Conservation (phyloP, 2,888 invertebrate species). For the Archips xylosteana region DNA sequence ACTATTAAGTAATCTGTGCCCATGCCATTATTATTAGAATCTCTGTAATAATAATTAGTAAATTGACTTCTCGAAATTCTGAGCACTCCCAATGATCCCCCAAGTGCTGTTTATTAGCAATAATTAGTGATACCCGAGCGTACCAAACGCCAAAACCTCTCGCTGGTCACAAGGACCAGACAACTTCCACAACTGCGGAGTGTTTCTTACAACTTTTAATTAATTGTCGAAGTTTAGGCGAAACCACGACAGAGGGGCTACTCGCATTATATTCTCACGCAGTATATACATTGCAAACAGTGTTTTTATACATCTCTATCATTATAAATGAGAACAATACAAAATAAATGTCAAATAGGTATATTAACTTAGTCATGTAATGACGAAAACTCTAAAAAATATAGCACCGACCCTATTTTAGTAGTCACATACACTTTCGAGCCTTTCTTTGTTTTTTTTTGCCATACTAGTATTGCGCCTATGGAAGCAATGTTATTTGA, state of each 20-base stretch:
- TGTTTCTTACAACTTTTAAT: constrained; percentile 75
- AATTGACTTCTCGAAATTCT: constrained; percentile 49
- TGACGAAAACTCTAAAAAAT: neutral
- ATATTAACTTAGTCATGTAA: neutral
- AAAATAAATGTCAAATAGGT: neutral
- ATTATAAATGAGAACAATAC: neutral
- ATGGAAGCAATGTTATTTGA: too few relatives aligned
- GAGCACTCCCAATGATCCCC: constrained; percentile 48
- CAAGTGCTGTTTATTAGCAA: constrained; percentile 38
- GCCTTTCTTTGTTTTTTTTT: too few relatives aligned
- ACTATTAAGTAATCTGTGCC: too few relatives aligned
- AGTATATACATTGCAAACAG: constrained; percentile 11
- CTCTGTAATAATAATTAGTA: constrained; percentile 43
- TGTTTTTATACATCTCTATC: neutral
- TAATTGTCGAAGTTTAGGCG: constrained; percentile 68
- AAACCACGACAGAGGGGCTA: constrained; percentile 48
- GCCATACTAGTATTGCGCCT: too few relatives aligned
- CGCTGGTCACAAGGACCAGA: constrained; percentile 23
- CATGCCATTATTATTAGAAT: neutral
- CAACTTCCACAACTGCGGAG: constrained; percentile 47
- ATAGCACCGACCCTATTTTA: too few relatives aligned
- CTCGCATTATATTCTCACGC: constrained; percentile 58
- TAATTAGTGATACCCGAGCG: constrained; percentile 35
- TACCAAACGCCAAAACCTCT: constrained; percentile 10
- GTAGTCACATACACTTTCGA: too few relatives aligned